These are phyloP conservation scores for Chionis minor DNA, from an alignment of 2,113 vertebrate species.

Conservation along the genomic window DNA sequence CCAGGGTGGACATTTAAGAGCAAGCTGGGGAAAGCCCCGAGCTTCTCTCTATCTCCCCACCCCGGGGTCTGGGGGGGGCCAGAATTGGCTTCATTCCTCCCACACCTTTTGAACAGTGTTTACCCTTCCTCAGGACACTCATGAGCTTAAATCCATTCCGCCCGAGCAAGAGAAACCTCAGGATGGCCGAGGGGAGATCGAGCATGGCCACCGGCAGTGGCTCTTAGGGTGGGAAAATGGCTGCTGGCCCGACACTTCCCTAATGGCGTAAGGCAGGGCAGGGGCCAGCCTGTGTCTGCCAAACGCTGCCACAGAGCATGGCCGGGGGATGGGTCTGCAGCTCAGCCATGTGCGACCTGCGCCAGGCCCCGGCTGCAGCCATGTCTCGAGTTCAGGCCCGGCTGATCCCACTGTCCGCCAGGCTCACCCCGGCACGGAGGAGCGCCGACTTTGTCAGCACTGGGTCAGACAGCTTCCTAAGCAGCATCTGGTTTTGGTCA, in stretches of 20 bases:
- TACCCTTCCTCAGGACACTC: background rate
- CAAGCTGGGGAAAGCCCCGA: background rate
- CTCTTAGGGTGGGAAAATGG: rapidly evolving
- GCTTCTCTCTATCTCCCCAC: background rate
- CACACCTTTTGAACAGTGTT: background rate
- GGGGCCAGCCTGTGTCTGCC: rapidly evolving
- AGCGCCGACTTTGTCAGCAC: background rate
- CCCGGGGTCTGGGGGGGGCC: rapidly evolving
- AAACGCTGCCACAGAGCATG: background rate
- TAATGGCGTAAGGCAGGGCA: rapidly evolving
- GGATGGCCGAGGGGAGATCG: rapidly evolving
- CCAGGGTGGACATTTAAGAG: background rate
- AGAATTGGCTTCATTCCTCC: background rate
- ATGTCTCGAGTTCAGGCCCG: rapidly evolving
- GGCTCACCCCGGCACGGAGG: rapidly evolving
- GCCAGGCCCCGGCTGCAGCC: background rate
- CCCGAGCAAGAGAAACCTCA: background rate
- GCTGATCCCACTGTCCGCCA: rapidly evolving
- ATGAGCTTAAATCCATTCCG: background rate
- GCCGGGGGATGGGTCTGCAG: rapidly evolving
- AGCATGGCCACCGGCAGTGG: rapidly evolving
- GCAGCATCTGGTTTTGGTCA: background rate
- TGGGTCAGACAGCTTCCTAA: background rate
- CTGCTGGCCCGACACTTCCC: rapidly evolving
- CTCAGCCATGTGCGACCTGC: rapidly evolving